Conservation (phyloP, 2,113 vertebrate species). For the Megaceryle maxima region DNA sequence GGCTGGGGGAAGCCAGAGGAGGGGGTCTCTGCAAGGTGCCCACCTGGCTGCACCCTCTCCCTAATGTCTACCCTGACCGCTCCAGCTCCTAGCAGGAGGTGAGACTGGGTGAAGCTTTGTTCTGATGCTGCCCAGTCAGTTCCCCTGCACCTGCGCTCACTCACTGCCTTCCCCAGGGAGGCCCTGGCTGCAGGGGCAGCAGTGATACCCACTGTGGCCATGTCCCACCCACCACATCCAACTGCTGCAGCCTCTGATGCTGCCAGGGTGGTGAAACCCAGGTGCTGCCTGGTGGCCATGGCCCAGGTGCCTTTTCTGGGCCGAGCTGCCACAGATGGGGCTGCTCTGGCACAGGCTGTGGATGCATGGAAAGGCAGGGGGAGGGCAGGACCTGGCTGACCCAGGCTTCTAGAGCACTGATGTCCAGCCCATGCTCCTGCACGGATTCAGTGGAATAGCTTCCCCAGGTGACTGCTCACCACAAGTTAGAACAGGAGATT, state of each 20-base stretch:
- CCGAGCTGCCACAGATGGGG: not conserved
- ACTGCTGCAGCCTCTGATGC: not conserved
- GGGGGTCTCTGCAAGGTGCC: no score
- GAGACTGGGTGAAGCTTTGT: not conserved
- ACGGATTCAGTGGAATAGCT: fast-evolving
- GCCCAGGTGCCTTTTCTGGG: not conserved
- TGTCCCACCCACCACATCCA: fast-evolving
- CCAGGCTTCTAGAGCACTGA: fast-evolving
- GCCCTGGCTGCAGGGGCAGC: not conserved
- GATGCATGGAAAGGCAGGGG: not conserved
- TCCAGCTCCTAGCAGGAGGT: not conserved
- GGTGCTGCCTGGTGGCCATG: fast-evolving
- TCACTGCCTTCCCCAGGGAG: not conserved
- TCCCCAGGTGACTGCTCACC: not conserved
- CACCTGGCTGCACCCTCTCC: not conserved
- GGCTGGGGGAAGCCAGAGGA: not conserved
- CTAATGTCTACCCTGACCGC: no score
- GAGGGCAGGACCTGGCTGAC: not conserved
- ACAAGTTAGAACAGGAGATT: not conserved
- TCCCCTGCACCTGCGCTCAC: not conserved
- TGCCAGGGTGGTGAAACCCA: not conserved
- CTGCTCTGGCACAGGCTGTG: not conserved
- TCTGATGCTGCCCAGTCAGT: not conserved
- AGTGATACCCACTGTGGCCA: not conserved
- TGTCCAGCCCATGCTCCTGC: not conserved